Base-by-base conservation (phyloP, 2,888 invertebrate genomes). In the Apomyelois bistriatella region DNA sequence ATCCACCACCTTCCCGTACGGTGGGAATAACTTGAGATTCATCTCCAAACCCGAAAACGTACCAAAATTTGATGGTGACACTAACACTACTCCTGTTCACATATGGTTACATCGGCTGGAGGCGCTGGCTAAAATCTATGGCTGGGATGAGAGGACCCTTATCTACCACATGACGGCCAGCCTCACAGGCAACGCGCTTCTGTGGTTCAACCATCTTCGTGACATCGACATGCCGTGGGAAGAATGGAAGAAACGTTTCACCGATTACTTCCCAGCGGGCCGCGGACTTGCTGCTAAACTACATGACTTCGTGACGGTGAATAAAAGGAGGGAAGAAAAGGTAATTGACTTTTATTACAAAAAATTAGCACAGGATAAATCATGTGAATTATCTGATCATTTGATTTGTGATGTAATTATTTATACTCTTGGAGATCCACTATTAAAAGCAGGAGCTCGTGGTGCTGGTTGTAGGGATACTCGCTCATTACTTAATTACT, bases 381-480 rank as follows among this genome's bases (percentile, higher is more conserved):
- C 9, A 2, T 41, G 41, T 13, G 41, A 41, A 12, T 12, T 12
- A 16, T 13, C 28, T 12, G 55, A 58, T 41, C 22, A 47, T 36
- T 35, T 58, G 16, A 55, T 55, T 16, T 51, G 52, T 36, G 55
- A 55, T 37, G 53, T 58, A 1, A 58, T 36, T 16, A 58, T 55
- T 22, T 58, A 17, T 46, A 58, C 58, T 1, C 10, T 58, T 15
- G 43, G 46, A 10, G 53, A 58, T 43, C 37, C 53, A 10, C 35
- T 58, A 5, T 50, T 58, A 43, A 58, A 55, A 16, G 41, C 53
- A 9, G 55, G 52, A 15, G 53, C 53, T 42, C 40, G 53, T 35
- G 58, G 58, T 47, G 40, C 52, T 22, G 58, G 52, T 37, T 55
- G 53, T 55, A 48, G 47, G 35, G 53, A 55, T 10, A 55, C 58